Conservation (phyloP, 2,888 invertebrate species). For the Andricus quercusramuli region DNA sequence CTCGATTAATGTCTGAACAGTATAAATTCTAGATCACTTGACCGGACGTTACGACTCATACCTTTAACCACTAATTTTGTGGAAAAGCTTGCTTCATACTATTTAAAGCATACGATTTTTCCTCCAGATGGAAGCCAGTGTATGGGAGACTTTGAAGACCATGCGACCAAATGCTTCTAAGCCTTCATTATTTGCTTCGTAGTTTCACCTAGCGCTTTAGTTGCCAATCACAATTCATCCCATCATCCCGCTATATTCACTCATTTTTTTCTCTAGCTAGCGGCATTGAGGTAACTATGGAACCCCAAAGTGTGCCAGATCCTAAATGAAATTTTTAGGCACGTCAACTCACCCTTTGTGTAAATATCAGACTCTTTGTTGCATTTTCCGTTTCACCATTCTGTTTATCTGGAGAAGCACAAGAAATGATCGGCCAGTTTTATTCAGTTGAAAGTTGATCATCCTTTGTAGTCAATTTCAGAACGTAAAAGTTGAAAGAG, state of each 20-base stretch:
- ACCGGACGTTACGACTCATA: constrained; percentile 7
- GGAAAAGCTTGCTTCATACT: constrained; percentile 32
- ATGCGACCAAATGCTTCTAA: constrained; percentile 75
- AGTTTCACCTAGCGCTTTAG: constrained; percentile 76
- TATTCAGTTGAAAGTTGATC: not conserved
- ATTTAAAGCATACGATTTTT: constrained; percentile 61
- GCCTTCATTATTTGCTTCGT: constrained; percentile 75
- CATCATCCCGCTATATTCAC: constrained; percentile 72
- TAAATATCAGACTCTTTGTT: not conserved
- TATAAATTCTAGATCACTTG: not conserved
- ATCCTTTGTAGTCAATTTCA: not conserved
- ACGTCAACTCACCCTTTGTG: not conserved
- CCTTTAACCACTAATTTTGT: not conserved
- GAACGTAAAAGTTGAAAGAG: not conserved
- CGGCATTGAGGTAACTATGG: constrained; percentile 76
- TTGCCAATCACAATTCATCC: constrained; percentile 71
- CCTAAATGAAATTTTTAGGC: not conserved
- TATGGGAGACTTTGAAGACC: constrained; percentile 76
- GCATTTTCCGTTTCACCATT: not conserved
- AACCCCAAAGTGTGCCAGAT: constrained; percentile 45
- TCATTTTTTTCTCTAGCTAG: constrained; percentile 73
- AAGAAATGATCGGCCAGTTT: no score
- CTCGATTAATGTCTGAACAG: constrained; percentile 4
- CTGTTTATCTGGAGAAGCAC: not conserved
- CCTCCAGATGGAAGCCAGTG: constrained; percentile 77